Evolutionary conservation across 2,888 invertebrate species (phyloP).

Genomic region (Timandra comae): DNA sequence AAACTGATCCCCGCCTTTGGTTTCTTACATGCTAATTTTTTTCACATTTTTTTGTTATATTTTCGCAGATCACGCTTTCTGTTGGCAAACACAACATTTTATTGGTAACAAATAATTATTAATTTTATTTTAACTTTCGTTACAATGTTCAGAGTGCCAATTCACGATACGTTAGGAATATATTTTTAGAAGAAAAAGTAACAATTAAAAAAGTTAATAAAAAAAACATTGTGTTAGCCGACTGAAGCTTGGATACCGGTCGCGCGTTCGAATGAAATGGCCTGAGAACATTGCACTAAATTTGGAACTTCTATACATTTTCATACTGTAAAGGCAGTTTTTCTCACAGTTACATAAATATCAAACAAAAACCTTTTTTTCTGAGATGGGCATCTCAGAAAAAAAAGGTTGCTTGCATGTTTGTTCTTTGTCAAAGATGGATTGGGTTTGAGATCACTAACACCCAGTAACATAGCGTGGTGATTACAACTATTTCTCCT

Average conservation of each 20-base stretch:
- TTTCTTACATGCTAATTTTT: conserved; percentile 46
- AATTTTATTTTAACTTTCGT: conserved; percentile 10
- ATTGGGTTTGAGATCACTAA: background rate
- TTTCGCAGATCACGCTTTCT: conserved; percentile 56
- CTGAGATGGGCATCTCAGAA: background rate
- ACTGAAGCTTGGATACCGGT: conserved; percentile 24
- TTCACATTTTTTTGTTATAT: conserved; percentile 36
- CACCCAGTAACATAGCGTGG: background rate
- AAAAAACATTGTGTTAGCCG: conserved; percentile 47
- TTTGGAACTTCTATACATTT: no score
- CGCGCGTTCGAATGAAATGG: conserved; percentile 37
- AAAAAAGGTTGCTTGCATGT: no score
- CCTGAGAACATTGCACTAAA: conserved; percentile 41
- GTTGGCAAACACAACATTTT: conserved; percentile 56
- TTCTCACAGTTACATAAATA: background rate
- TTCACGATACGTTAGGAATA: no score
- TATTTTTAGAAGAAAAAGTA: background rate
- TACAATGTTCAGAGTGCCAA: conserved; percentile 46
- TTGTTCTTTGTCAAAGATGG: background rate
- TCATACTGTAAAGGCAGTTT: no score
- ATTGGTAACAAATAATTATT: conserved; percentile 18
- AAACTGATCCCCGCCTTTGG: conserved; percentile 43
- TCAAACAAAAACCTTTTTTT: background rate
- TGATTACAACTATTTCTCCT: no score
- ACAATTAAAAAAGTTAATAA: no score